These are phyloP conservation scores for Mythimna loreyi DNA, from an alignment of 2,888 invertebrate genomes.

Conservation along the genomic window DNA sequence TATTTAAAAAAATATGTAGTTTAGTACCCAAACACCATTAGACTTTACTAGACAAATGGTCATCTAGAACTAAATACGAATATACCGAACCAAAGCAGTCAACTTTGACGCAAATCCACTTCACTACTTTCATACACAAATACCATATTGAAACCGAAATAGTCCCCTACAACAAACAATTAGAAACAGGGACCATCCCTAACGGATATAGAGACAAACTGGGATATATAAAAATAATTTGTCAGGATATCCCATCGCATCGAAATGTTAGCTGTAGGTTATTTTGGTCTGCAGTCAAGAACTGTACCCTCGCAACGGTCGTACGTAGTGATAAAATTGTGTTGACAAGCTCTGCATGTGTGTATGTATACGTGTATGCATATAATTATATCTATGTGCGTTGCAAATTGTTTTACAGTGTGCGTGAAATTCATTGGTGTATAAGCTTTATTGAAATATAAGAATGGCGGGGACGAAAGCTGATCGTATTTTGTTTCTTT, in stretches of 20 bases:
- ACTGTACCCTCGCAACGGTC: slow-evolving; percentile 51
- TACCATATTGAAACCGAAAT: slow-evolving; percentile 46
- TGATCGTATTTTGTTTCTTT: not conserved
- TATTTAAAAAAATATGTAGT: no score
- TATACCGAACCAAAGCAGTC: not conserved
- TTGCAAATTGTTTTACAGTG: slow-evolving; percentile 26
- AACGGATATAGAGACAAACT: slow-evolving; percentile 81
- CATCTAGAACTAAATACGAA: not conserved
- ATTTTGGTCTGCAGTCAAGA: slow-evolving; percentile 65
- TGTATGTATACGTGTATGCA: not conserved
- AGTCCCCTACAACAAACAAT: slow-evolving; percentile 57
- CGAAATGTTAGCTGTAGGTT: slow-evolving; percentile 67
- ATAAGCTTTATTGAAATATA: slow-evolving; percentile 11
- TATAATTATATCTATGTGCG: slow-evolving; percentile 22
- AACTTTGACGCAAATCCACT: slow-evolving; percentile 8
- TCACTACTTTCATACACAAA: slow-evolving; percentile 28
- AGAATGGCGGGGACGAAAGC: not conserved
- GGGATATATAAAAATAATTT: slow-evolving; percentile 88
- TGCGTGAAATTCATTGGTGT: slow-evolving; percentile 12
- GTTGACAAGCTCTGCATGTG: slow-evolving; percentile 48
- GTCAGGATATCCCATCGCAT: slow-evolving; percentile 88
- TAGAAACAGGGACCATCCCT: slow-evolving; percentile 57
- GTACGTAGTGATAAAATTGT: slow-evolving; percentile 55
- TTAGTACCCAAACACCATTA: no score
- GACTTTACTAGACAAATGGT: no score